These are phyloP conservation scores for Phylloscopus trochiloides DNA, from an alignment of 2,113 vertebrate species.

Conservation along the genomic window DNA sequence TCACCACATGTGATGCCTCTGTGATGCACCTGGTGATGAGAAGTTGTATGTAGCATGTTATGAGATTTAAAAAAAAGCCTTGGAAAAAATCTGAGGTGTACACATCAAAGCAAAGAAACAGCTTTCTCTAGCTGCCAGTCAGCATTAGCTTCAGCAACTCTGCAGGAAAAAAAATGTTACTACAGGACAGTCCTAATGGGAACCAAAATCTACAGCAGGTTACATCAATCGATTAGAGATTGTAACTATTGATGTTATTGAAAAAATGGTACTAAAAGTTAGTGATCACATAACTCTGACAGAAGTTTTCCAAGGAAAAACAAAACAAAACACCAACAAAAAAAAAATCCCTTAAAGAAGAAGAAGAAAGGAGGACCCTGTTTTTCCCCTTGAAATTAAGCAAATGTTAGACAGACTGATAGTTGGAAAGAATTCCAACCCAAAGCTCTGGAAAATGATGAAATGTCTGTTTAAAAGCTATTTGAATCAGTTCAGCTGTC, in stretches of 20 bases:
- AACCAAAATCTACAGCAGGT: not conserved
- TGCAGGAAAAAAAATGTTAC: not conserved
- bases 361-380: not conserved
- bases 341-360: not conserved
- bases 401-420: not conserved
- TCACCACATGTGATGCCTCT: not conserved
- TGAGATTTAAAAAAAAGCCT: not conserved
- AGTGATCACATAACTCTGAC: not conserved
- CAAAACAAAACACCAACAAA: too few relatives aligned
- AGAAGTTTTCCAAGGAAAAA: not conserved
- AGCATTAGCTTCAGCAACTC: not conserved
- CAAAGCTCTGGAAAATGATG: not conserved
- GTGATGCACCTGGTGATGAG: not conserved
- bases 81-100: not conserved
- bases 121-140: not conserved
- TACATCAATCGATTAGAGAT: not conserved
- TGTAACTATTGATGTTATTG: not conserved
- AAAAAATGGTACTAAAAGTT: not conserved
- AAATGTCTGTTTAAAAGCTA: not conserved
- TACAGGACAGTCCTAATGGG: not conserved
- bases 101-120: not conserved
- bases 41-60: accelerated
- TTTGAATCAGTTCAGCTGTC: not conserved
- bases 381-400: not conserved
- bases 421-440: not conserved